These are phyloP conservation scores for Puffinus mauretanicus DNA, from an alignment of 2,113 vertebrate species.

Conservation along the genomic window DNA sequence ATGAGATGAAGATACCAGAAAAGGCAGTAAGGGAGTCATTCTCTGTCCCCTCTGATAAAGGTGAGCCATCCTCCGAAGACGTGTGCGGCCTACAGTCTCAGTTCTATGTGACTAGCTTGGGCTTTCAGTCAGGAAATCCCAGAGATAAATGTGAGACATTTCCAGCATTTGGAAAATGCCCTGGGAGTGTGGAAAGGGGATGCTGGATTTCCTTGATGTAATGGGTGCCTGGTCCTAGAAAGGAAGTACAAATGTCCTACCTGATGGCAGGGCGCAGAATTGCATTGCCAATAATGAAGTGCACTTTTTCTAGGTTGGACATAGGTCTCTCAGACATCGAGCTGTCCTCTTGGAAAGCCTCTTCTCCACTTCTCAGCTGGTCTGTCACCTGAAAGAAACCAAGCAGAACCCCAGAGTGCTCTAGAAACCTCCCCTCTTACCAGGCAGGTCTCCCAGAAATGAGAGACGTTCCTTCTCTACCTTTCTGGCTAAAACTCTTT, in stretches of 20 bases:
- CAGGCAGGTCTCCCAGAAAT: neutral
- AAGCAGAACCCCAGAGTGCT: neutral
- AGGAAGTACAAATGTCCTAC: conserved; percentile 62
- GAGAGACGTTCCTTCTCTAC: neutral
- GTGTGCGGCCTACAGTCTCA: neutral
- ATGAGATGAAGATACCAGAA: neutral
- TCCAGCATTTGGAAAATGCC: neutral
- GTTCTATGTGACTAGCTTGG: neutral
- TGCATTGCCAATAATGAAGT: conserved; percentile 87
- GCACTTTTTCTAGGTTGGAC: conserved; percentile 91
- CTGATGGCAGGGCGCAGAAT: conserved; percentile 87
- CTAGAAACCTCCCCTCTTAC: neutral
- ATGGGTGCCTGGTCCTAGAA: neutral
- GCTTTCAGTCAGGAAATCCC: neutral
- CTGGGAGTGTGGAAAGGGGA: neutral
- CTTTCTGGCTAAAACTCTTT: neutral
- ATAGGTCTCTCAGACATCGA: conserved; percentile 82
- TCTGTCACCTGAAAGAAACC: conserved; percentile 69
- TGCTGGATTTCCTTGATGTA: neutral
- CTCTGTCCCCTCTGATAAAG: neutral
- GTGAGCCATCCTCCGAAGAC: neutral
- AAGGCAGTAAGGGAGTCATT: neutral
- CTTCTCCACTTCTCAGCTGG: conserved; percentile 73
- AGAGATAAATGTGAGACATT: neutral
- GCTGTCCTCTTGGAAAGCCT: conserved; percentile 70